A percentile compares a stretch with the other conserved stretches of the same genome.
Conservation (phyloP, 2,888 invertebrate genomes). For the Hypomecis atomaria region DNA sequence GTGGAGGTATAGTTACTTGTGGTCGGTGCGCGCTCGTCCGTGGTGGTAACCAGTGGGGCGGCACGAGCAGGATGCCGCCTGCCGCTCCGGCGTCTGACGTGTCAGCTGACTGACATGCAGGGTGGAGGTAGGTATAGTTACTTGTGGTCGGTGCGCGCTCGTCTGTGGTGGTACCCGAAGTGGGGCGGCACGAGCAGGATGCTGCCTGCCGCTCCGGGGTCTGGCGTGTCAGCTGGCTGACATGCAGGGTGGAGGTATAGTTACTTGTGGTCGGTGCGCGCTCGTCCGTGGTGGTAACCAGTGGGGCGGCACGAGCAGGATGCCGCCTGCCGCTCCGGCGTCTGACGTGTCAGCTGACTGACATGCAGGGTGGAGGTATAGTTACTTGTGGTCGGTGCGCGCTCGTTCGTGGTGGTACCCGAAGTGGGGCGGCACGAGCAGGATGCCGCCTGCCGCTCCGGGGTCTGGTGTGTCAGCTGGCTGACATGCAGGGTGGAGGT, state of each 20-base stretch:
- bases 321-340: too few species aligned
- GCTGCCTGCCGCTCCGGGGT: too few species aligned
- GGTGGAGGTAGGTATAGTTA: conserved; percentile 52
- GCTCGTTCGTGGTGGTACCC: conserved; percentile 48
- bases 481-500: not conserved
- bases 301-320: conserved; percentile 84
- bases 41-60: conserved; percentile 86
- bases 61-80: conserved; percentile 69
- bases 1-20: conserved; percentile 62
- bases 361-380: too few species aligned
- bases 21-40: conserved; percentile 62
- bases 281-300: conserved; percentile 80
- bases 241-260: not conserved
- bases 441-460: too few species aligned
- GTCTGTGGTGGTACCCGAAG: conserved; percentile 82
- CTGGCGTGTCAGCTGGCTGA: too few species aligned
- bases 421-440: conserved; percentile 84
- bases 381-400: too few species aligned
- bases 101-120: too few species aligned
- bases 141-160: conserved; percentile 67
- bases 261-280: conserved; percentile 69
- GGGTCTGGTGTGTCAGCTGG: too few species aligned
- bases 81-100: conserved; percentile 87
- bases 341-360: too few species aligned
- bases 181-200: conserved; percentile 84